A percentile compares a stretch with the other conserved stretches of the same genome.
Evolutionary conservation across 2,888 invertebrate species (phyloP).

Genomic region (Chymomyza amoena): DNA sequence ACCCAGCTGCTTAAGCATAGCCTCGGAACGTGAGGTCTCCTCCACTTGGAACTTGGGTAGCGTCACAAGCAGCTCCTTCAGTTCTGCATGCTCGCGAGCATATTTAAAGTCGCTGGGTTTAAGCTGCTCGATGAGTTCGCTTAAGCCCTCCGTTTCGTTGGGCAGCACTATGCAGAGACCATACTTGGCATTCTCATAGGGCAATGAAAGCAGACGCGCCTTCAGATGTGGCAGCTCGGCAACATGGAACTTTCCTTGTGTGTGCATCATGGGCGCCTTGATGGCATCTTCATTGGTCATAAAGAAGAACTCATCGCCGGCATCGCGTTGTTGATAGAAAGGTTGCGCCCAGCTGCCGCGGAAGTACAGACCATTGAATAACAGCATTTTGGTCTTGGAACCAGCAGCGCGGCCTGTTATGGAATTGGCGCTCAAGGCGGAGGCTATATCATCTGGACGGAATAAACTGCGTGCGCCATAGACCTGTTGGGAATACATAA

Average conservation of each 20-base stretch:
- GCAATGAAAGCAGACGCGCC: slow-evolving; percentile 85
- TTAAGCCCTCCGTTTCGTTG: slow-evolving; percentile 81
- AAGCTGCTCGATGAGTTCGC: slow-evolving; percentile 80
- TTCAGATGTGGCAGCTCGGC: slow-evolving; percentile 83
- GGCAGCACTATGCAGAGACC: slow-evolving; percentile 82
- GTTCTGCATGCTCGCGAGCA: slow-evolving; percentile 43
- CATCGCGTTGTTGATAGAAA: slow-evolving; percentile 80
- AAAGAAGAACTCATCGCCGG: slow-evolving; percentile 82
- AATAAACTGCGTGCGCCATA: slow-evolving; percentile 79
- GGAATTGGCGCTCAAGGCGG: slow-evolving; percentile 82
- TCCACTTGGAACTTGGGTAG: slow-evolving; percentile 83
- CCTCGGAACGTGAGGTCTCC: slow-evolving; percentile 83
- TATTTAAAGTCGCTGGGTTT: slow-evolving; percentile 77
- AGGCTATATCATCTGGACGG: slow-evolving; percentile 81
- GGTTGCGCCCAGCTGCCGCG: slow-evolving; percentile 87
- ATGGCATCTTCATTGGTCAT: slow-evolving; percentile 82
- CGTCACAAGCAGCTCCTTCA: slow-evolving; percentile 79
- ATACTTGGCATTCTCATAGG: slow-evolving; percentile 85
- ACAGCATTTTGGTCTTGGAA: slow-evolving; percentile 81
- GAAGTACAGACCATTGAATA: slow-evolving; percentile 89
- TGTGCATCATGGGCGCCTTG: slow-evolving; percentile 85
- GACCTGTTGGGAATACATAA: slow-evolving; percentile 41
- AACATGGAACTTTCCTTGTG: slow-evolving; percentile 82
- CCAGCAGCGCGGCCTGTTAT: slow-evolving; percentile 79
- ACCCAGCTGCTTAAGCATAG: slow-evolving; percentile 81